Evolutionary conservation across 2,888 invertebrate genomes (phyloP).

Genomic region (Nephrocerus scutellatus): DNA sequence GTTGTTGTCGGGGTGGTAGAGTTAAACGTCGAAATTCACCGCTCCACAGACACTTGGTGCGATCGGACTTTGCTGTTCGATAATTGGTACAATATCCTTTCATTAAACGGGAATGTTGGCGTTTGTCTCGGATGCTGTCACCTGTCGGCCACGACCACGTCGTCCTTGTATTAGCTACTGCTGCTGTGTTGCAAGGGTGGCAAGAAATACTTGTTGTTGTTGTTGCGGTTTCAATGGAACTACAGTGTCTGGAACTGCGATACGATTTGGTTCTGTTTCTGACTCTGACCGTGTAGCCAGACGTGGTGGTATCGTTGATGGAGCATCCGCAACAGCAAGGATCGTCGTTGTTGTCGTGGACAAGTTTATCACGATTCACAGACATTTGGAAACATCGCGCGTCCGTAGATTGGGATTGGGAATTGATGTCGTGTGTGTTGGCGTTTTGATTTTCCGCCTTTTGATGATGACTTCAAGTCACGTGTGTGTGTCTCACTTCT

Average conservation of each 20-base stretch:
- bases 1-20: constrained; percentile 21
- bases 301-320: no score
- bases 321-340: constrained; percentile 10
- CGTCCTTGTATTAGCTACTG: no score
- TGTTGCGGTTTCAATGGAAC: no score
- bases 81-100: constrained; percentile 21
- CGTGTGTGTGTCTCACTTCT: no score
- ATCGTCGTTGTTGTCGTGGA: constrained; percentile 18
- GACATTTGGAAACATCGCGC: constrained; percentile 24
- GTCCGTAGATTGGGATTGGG: constrained; percentile 3
- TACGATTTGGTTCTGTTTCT: no score
- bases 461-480: no score
- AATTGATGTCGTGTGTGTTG: constrained; percentile 10
- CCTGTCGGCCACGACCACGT: no score
- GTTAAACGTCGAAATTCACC: constrained; percentile 20
- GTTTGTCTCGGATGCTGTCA: constrained; percentile 11
- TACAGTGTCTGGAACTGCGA: constrained; percentile 8
- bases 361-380: constrained; percentile 21
- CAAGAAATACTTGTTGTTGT: no score
- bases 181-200: no score
- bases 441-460: no score
- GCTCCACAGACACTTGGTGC: no score
- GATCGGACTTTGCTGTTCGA: constrained; percentile 21
- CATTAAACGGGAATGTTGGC: constrained; percentile 21
- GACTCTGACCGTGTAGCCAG: no score